Evolutionary conservation across 2,888 invertebrate genomes (phyloP).

Genomic region (Dasypolia templi): DNA sequence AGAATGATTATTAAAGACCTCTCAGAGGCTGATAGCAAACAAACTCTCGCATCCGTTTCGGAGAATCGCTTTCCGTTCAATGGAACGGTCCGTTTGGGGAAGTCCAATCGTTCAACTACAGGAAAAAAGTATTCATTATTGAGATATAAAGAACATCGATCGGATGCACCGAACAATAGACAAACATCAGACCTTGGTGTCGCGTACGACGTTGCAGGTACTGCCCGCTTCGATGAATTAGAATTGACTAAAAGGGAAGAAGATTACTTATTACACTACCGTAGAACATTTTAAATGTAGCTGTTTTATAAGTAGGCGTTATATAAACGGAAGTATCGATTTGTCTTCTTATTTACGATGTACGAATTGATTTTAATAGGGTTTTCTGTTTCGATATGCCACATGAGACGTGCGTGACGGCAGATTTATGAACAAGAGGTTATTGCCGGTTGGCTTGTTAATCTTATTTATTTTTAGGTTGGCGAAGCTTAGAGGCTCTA

Average conservation of each 20-base stretch:
- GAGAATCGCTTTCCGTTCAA: constrained; percentile 84
- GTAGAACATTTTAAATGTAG: constrained; percentile 36
- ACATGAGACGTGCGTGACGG: constrained; percentile 6
- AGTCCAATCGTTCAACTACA: constrained; percentile 72
- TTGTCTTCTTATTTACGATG: constrained; percentile 38
- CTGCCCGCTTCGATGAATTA: constrained; percentile 59
- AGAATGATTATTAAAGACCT: constrained; percentile 68
- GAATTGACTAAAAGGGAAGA: constrained; percentile 55
- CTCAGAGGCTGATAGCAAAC: constrained; percentile 74
- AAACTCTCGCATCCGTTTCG: constrained; percentile 81
- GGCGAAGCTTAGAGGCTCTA: not conserved
- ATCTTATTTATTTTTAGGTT: not conserved
- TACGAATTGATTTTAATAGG: constrained; percentile 34
- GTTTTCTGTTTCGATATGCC: constrained; percentile 41
- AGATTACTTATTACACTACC: constrained; percentile 47
- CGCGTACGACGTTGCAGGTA: constrained; percentile 44
- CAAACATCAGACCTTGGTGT: constrained; percentile 59
- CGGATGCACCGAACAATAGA: constrained; percentile 54
- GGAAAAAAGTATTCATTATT: constrained; percentile 76
- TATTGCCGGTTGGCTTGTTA: constrained; percentile 3
- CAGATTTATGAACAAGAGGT: constrained; percentile 7
- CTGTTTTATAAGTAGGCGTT: constrained; percentile 46
- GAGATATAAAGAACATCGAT: constrained; percentile 58
- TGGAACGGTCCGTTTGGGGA: constrained; percentile 72
- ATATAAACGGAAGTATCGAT: constrained; percentile 61